Base-by-base conservation (phyloP, 2,797 vertebrate genomes). In the Enteromius anoplus region DNA sequence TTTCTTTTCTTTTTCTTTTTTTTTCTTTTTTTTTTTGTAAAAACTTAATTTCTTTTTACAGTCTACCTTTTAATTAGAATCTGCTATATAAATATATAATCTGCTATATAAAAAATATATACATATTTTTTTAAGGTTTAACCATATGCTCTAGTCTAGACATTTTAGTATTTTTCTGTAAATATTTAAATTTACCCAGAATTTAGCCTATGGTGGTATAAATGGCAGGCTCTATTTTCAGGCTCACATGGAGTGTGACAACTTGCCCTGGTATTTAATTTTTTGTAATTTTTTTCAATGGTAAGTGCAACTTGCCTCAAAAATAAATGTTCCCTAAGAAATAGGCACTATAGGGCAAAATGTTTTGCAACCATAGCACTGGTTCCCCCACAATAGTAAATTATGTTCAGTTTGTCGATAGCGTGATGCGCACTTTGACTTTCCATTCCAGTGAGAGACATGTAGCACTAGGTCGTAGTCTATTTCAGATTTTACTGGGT, bases 401-500 rank as follows among this genome's bases (percentile, higher is more conserved):
- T 51, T 12, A 47, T 21, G 19, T 37, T 73, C 55, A 37, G 29
- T 75, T 53, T 55, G 29, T 37, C 5, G 29, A 75, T 55, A 32
- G 71, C 12, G 5, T 37, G 32, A 51, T 21, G 32, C 65, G 42
- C 32, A 47, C 21, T 58, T 79, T 79, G 77, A 69, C 47, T 37
- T 70, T 70, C n/a, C n/a, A 69, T 69, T 79, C n/a, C 15, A 83
- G 21, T 64, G 55, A 34, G n/a, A 19, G n/a, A 75, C 10, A 55
- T 17, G 75, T n/a, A 70, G 65, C 45, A 51, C 42, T 23, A 26
- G 3, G 66, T 51, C 29, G 15, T 4, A 42, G 26, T 87, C 85
- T 89, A 89, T 89, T 89, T 91, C 78, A 79, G 78, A 81, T 82
- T 88, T 85, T 80, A 85, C 84, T 45, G 37, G 69, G 42, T 34